phyloP scores from a whole-genome alignment of 1,140 invertebrate species.

The Caenorhabditis brenneri region DNA sequence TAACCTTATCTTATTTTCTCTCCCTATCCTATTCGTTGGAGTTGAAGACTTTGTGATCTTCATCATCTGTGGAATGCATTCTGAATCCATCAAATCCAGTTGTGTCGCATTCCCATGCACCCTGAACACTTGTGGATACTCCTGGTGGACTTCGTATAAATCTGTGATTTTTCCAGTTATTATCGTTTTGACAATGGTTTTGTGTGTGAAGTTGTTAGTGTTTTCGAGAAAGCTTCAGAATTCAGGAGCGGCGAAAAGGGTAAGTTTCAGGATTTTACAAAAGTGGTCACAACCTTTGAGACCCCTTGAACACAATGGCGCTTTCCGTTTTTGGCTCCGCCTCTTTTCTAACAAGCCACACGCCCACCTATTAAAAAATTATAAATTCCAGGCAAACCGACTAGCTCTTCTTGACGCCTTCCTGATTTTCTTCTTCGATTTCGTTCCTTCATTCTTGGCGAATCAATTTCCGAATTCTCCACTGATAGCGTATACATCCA shows the following conservation, averaged over 20 bases:
- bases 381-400: background rate
- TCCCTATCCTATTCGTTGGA: background rate
- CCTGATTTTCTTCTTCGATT: conserved; percentile 2
- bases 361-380: no score
- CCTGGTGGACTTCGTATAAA: conserved; percentile 13
- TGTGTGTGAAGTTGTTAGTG: background rate
- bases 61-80: background rate
- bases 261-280: background rate
- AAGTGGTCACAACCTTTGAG: no score
- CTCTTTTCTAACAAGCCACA: no score
- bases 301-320: no score
- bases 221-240: background rate
- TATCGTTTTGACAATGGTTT: background rate
- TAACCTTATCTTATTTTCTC: background rate
- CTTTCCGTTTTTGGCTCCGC: no score
- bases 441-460: background rate
- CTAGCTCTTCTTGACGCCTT: conserved; percentile 7
- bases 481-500: background rate
- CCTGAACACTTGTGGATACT: background rate
- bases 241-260: background rate
- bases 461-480: conserved; percentile 2
- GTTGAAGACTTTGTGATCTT: conserved; percentile 1
- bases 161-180: background rate
- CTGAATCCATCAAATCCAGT: background rate
- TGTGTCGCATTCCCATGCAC: background rate